Percentiles rank a stretch among this genome's conserved stretches.
Evolutionary conservation across 2,797 vertebrate species (phyloP).

Genomic region (Neosilurus hyrtlii): DNA sequence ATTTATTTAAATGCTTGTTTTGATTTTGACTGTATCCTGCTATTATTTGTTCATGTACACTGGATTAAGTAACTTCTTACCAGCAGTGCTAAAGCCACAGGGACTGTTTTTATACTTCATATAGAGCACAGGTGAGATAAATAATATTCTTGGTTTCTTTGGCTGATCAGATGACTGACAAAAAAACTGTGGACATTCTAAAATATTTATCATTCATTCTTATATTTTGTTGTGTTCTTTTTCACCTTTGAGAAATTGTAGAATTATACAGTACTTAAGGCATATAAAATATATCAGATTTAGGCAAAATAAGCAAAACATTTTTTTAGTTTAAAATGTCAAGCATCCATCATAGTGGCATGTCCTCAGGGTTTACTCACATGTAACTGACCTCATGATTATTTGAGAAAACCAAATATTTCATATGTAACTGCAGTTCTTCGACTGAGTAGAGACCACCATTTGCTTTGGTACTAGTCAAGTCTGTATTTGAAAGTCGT

Average conservation of each 20-base stretch:
- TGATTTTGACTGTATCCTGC: background rate
- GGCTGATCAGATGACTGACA: background rate
- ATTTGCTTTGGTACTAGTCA: background rate
- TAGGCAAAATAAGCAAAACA: background rate
- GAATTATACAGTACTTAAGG: background rate
- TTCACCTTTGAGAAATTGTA: background rate
- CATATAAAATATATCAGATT: background rate
- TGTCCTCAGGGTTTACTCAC: background rate
- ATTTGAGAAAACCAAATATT: background rate
- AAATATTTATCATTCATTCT: background rate
- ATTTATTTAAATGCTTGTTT: background rate
- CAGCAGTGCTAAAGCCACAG: slow-evolving; percentile 7
- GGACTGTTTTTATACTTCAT: slow-evolving; percentile 1
- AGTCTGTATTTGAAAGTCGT: background rate
- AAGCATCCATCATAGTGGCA: background rate
- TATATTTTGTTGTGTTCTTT: background rate
- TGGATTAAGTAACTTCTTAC: slow-evolving; percentile 21
- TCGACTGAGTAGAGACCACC: background rate
- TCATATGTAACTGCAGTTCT: background rate
- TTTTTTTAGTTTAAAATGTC: background rate
- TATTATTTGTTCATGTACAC: background rate
- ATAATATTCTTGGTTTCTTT: background rate
- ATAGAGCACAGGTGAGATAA: background rate
- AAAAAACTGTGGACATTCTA: background rate
- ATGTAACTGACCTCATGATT: background rate